Evolutionary conservation across 2,797 vertebrate genomes (phyloP).

Genomic region (Peromyscus aztecus): DNA sequence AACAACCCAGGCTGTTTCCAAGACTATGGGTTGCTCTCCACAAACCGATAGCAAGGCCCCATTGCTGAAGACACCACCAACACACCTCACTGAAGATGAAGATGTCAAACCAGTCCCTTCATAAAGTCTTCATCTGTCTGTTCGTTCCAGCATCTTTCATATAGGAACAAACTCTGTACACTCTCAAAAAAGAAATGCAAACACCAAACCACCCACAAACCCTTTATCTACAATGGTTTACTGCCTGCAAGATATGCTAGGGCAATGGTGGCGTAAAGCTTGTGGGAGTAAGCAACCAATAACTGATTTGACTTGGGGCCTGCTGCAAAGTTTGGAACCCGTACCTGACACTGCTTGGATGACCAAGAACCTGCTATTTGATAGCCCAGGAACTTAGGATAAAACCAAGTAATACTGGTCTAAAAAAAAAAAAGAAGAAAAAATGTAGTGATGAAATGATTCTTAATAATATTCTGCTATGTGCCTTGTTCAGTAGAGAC

Average conservation of each 20-base stretch:
- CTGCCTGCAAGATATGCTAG: not conserved
- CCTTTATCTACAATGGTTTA: not conserved
- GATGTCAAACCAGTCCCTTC: not conserved
- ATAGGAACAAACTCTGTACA: not conserved
- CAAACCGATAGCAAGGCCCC: not conserved
- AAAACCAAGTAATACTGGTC: not conserved
- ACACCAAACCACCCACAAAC: not conserved
- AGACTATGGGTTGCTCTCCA: not conserved
- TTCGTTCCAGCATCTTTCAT: not conserved
- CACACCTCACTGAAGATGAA: not conserved
- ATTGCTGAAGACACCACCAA: not conserved
- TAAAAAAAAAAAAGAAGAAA: not conserved
- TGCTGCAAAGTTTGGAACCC: not conserved
- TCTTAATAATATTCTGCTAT: not conserved
- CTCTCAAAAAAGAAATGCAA: not conserved
- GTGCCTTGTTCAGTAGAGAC: not conserved
- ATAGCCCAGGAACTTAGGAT: not conserved
- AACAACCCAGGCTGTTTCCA: not conserved
- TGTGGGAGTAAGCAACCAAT: not conserved
- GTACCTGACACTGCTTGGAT: not conserved
- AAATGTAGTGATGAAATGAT: not conserved
- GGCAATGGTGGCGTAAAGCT: not conserved
- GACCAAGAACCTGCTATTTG: not conserved
- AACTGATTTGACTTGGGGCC: not conserved
- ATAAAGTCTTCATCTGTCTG: not conserved